Evolutionary conservation across 2,797 vertebrate genomes (phyloP), one percentile per base, ranked within the genome.

Genomic region (Pachyuromys duprasi): DNA sequence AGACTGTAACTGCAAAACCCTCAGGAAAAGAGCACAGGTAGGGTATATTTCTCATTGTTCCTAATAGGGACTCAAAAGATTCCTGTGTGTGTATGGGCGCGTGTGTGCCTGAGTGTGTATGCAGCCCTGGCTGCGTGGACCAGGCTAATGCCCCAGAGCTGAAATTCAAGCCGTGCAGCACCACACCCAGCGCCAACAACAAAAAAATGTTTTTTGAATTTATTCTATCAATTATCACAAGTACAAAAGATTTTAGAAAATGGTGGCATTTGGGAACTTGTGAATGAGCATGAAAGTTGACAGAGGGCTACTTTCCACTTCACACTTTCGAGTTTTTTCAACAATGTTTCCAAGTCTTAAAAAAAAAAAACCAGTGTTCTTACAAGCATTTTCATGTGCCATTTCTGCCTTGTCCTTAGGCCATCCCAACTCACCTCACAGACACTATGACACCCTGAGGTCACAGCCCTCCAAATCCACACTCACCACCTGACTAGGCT

Each of bases 331-430:
- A 60, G 15, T 74, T 90, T 93, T 84, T 79, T 17, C 79, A 87
- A 67, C 5, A 78, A 79, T 11, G n/a, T 63, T 90, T 14, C 31
- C 63, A 69, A 62, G 55, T 9, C 49, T 7, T 18, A 87, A 28
- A 26, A 60, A 75, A 63, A 74, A 57, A 57, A 57, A 57, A 57
- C 11, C 0, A 49, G 72, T 92, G 55, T 67, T 91, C 83, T 93
- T 90, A 62, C 9, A 79, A 88, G 24, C 33, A 95, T 91, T 94
- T 89, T 89, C 80, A 90, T 65, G 57, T 18, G 7, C 86, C 62
- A 90, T 63, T 82, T 86, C 67, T n/a, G 42, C 39, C 60, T 57
- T 57, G 3, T 18, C 55, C 55, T 57, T 57, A 57, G 55, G 17
- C 55, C 55, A 79, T 3, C 8, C 14, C 55, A 24, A 75, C 55